Evolutionary conservation across 2,797 vertebrate species (phyloP), one percentile per base, ranked within the genome.

Genomic region (Sebastiscus tertius): DNA sequence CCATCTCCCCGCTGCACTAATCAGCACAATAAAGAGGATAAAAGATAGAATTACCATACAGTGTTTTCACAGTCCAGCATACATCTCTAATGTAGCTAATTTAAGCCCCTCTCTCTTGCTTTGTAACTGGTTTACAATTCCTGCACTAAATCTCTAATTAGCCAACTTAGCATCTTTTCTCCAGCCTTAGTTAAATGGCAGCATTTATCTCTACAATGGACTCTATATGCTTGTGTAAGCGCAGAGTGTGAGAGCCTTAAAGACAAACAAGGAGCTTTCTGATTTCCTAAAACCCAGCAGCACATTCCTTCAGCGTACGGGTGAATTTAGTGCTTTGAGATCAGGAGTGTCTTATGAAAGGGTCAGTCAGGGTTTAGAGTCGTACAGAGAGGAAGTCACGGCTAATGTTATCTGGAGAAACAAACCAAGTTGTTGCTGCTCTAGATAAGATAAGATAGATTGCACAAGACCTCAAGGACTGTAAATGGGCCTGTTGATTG

Each of bases 11-110:
- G 54, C 68, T 54, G 78, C 83, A 91, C 90, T 86, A 87, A 92
- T 92, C 93, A 91, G 87, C 91, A 93, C 91, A 92, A 93, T 91
- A 93, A 93, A 92, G 84, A 70, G 84, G 92, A 87, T 92, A 93
- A 92, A 93, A 94, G 90, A 88, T 82, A 79, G 68, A 90, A 95
- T 95, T 93, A 93, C 78, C 92, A 96, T 92, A 95, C 91, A 95
- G 92, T 93, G 91, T 92, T 92, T 94, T 90, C 82, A 79, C 90
- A 93, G 89, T 81, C 68, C 79, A 77, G 82, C 83, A 86, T 90
- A 89, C 86, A 78, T 74, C 84, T 87, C 85, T 87, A 88, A 92
- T 94, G 92, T 87, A 84, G 89, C 89, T 93, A 92, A 93, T 88
- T 93, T 80, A 92, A 90, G 83, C 81, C 68, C 56, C 64, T 89